phyloP scores from a whole-genome alignment of 2,113 vertebrate species.

The Bungarus multicinctus region DNA sequence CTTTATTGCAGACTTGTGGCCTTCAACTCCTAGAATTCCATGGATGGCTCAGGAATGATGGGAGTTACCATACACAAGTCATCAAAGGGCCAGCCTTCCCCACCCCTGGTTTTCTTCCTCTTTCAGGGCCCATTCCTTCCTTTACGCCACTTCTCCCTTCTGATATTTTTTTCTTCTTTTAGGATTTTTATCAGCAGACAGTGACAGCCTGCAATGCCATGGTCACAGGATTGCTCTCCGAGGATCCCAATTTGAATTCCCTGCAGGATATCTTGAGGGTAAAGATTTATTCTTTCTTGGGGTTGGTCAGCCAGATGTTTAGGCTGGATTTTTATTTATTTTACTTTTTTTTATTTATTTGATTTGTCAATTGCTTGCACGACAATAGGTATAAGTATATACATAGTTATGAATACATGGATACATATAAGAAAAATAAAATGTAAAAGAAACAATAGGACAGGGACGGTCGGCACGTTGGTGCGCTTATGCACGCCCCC shows the following conservation, averaged over 20 bases:
- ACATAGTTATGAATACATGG: too few relatives aligned
- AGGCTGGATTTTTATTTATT: too few relatives aligned
- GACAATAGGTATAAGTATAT: too few relatives aligned
- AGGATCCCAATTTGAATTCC: background rate
- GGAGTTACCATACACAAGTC: background rate
- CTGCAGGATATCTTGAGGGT: constrained; percentile 6
- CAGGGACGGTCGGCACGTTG: too few relatives aligned
- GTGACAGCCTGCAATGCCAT: background rate
- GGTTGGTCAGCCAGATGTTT: background rate
- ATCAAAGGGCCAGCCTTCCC: background rate
- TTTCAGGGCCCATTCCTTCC: background rate
- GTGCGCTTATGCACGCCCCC: too few relatives aligned
- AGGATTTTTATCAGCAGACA: background rate
- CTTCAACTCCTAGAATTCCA: background rate
- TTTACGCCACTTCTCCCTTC: background rate
- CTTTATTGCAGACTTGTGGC: background rate
- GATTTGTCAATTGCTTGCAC: too few relatives aligned
- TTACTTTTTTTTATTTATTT: too few relatives aligned
- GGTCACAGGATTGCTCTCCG: background rate
- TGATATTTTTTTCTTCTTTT: background rate
- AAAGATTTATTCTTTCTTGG: background rate
- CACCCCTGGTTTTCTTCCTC: background rate
- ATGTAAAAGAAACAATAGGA: too few relatives aligned
- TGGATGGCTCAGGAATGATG: background rate
- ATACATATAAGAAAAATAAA: too few relatives aligned